Conservation (phyloP, 2,797 vertebrate genomes). For the Peromyscus aztecus region DNA sequence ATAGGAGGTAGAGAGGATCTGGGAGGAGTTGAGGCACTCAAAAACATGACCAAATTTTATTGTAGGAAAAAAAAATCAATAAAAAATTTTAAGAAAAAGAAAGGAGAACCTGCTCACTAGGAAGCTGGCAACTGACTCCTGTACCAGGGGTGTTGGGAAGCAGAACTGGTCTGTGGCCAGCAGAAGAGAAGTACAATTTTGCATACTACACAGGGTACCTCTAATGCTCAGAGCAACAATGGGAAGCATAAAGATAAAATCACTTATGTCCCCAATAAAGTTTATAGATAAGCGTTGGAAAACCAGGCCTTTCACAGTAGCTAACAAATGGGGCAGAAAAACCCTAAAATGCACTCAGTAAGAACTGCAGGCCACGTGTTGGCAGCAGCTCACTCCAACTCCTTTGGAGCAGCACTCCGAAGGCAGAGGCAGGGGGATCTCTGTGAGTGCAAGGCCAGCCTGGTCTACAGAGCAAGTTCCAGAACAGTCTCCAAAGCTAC, state of each 20-base stretch:
- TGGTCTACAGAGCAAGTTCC: too few relatives aligned
- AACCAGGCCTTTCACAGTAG: background rate
- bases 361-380: background rate
- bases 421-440: too few relatives aligned
- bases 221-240: background rate
- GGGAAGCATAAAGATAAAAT: background rate
- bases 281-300: background rate
- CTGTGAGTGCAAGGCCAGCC: too few relatives aligned
- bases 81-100: background rate
- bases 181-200: background rate
- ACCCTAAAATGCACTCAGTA: background rate
- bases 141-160: background rate
- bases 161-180: rapidly evolving
- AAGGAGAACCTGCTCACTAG: background rate
- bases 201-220: background rate
- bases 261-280: background rate
- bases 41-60: background rate
- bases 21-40: background rate
- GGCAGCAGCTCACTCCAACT: too few relatives aligned
- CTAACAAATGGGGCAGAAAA: background rate
- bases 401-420: too few relatives aligned
- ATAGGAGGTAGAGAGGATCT: background rate
- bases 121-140: background rate
- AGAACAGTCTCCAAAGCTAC: too few relatives aligned
- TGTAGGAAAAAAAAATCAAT: background rate